A percentile compares a stretch with the other conserved stretches of the same genome.
Conservation (phyloP, 2,113 vertebrate genomes). For the Pelobates fuscus region DNA sequence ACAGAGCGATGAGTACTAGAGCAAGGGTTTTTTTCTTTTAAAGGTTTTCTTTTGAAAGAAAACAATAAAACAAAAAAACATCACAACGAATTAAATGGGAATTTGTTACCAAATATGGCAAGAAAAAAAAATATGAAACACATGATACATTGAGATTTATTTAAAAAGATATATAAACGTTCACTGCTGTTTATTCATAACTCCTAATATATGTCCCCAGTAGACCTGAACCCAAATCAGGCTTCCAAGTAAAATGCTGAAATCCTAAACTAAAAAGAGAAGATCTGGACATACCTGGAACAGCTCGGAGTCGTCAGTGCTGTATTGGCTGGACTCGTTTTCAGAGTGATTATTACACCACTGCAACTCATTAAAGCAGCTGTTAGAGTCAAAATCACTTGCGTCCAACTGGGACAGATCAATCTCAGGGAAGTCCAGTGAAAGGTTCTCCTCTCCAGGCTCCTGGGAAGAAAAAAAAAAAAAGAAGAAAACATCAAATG, state of each 20-base stretch:
- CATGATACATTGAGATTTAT: too few relatives aligned
- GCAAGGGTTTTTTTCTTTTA: too few relatives aligned
- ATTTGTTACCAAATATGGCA: too few relatives aligned
- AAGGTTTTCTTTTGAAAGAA: too few relatives aligned
- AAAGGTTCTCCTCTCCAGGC: slow-evolving; percentile 87
- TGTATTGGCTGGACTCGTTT: slow-evolving; percentile 83
- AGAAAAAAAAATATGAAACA: too few relatives aligned
- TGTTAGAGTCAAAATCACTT: slow-evolving; percentile 88
- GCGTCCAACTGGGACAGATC: slow-evolving; percentile 96
- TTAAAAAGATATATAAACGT: too few relatives aligned
- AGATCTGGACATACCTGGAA: slow-evolving; percentile 78
- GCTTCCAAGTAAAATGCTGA: not conserved
- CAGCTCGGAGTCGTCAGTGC: slow-evolving; percentile 81
- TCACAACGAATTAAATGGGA: too few relatives aligned
- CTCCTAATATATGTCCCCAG: too few relatives aligned
- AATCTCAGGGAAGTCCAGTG: slow-evolving; percentile 91
- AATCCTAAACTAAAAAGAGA: not conserved
- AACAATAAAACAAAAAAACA: too few relatives aligned
- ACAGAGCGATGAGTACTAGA: too few relatives aligned
- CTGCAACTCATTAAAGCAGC: slow-evolving; percentile 89
- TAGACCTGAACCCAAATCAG: not conserved
- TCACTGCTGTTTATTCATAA: too few relatives aligned
- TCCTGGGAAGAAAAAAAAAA: slow-evolving; percentile 69
- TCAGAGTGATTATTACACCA: slow-evolving; percentile 86
- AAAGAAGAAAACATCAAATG: slow-evolving; percentile 3